These are phyloP conservation scores for Pseudomyrmex pallidus DNA, from an alignment of 1,140 invertebrate species.

Conservation along the genomic window DNA sequence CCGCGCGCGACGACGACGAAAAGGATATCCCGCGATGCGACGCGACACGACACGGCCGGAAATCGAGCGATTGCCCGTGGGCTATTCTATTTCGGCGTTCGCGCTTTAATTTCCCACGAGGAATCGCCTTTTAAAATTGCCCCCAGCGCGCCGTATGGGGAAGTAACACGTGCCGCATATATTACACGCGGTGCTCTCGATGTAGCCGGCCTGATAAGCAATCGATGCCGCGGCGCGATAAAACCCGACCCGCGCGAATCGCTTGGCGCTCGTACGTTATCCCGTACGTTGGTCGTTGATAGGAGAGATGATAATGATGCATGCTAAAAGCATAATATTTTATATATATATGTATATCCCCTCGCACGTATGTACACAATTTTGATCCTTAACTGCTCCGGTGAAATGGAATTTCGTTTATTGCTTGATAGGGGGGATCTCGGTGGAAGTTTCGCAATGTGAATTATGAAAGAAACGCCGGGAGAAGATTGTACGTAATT, in stretches of 20 bases:
- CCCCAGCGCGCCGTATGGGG: conserved; percentile 6
- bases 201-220: conserved; percentile 44
- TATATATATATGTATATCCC: conserved; percentile 13
- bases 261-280: conserved; percentile 34
- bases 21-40: conserved; percentile 19
- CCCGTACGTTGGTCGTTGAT: conserved; percentile 25
- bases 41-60: conserved; percentile 15
- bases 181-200: conserved; percentile 38
- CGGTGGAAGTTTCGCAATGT: not conserved
- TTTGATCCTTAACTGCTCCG: conserved; percentile 35
- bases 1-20: not conserved
- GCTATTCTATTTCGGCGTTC: conserved; percentile 53
- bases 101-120: conserved; percentile 61
- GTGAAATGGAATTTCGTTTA: conserved; percentile 11
- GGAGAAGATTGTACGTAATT: not conserved
- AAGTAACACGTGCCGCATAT: conserved; percentile 52
- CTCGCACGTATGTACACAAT: conserved; percentile 17
- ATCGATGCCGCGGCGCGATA: conserved; percentile 55
- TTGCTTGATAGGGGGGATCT: not conserved
- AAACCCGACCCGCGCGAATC: conserved; percentile 39
- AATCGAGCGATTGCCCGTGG: conserved; percentile 34
- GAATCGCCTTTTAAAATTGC: conserved; percentile 55
- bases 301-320: conserved; percentile 46
- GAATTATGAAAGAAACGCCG: not conserved
- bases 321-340: conserved; percentile 48